phyloP scores from a whole-genome alignment of 2,797 vertebrate genomes.

The Brachyalestes nurse region DNA sequence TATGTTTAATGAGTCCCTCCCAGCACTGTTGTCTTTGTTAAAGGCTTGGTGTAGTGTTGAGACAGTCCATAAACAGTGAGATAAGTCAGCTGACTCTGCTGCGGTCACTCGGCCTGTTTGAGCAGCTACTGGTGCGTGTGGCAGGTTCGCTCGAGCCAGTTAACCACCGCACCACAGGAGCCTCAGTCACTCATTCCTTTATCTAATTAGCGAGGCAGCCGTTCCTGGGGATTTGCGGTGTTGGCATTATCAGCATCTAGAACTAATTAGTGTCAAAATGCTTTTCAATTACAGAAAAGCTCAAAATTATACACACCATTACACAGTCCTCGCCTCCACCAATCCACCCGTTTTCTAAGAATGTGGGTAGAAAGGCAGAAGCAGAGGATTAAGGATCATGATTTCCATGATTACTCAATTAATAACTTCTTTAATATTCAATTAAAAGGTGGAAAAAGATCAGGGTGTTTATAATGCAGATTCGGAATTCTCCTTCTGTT shows the following conservation, averaged over 20 bases:
- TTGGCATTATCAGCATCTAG: conserved; percentile 68
- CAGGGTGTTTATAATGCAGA: too few relatives aligned
- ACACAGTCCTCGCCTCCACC: conserved; percentile 59
- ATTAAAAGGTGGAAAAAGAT: too few relatives aligned
- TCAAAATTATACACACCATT: conserved; percentile 73
- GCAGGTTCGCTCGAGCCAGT: conserved; percentile 39
- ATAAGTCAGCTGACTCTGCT: background rate
- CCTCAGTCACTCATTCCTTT: conserved; percentile 60
- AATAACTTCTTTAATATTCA: too few relatives aligned
- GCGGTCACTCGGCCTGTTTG: background rate
- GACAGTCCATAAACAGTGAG: background rate
- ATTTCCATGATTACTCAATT: too few relatives aligned
- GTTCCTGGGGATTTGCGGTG: conserved; percentile 62
- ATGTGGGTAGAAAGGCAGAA: too few relatives aligned
- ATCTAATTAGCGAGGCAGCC: conserved; percentile 70
- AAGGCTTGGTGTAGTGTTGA: background rate
- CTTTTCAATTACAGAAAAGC: conserved; percentile 70
- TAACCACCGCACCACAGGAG: conserved; percentile 35
- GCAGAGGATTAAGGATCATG: too few relatives aligned
- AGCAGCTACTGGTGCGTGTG: conserved; percentile 27
- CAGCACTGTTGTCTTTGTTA: background rate
- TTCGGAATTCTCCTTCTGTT: too few relatives aligned
- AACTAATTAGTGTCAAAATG: conserved; percentile 75
- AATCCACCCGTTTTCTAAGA: too few relatives aligned
- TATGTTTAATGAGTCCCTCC: too few relatives aligned